phyloP scores from a whole-genome alignment of 2,888 invertebrate genomes.

The Nomada fucata region DNA sequence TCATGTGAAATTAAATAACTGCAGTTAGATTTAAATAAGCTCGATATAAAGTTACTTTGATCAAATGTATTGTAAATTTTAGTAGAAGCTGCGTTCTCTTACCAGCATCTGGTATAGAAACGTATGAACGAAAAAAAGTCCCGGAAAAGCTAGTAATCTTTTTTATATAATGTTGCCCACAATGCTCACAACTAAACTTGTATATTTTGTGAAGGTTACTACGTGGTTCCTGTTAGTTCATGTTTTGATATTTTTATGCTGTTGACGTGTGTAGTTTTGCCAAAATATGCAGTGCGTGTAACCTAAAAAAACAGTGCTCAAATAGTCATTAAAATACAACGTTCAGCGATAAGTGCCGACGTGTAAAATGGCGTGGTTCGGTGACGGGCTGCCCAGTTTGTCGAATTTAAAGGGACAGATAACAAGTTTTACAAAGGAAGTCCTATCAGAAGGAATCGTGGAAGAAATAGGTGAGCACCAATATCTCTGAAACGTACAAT shows the following conservation, averaged over 20 bases:
- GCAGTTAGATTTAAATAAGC: too few relatives aligned
- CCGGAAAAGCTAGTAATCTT: slow-evolving; percentile 39
- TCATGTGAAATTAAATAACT: too few relatives aligned
- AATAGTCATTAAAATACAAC: slow-evolving; percentile 38
- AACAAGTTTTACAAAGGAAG: slow-evolving; percentile 94
- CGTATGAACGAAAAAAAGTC: neutral
- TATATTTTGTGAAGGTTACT: slow-evolving; percentile 66
- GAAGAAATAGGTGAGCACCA: slow-evolving; percentile 86
- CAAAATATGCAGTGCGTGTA: slow-evolving; percentile 54
- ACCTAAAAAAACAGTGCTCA: slow-evolving; percentile 36
- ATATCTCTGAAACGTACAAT: neutral
- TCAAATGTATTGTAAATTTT: neutral
- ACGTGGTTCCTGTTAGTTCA: slow-evolving; percentile 65
- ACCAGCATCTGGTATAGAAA: slow-evolving; percentile 11
- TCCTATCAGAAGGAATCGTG: slow-evolving; percentile 90
- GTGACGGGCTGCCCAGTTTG: slow-evolving; percentile 81
- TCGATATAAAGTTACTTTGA: too few relatives aligned
- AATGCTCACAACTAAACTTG: slow-evolving; percentile 50
- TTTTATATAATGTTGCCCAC: slow-evolving; percentile 42
- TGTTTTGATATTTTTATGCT: slow-evolving; percentile 65
- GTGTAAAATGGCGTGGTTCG: slow-evolving; percentile 84
- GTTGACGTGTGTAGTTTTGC: slow-evolving; percentile 41
- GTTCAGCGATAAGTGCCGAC: slow-evolving; percentile 70
- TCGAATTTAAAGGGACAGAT: slow-evolving; percentile 93
- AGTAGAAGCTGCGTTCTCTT: neutral